Evolutionary conservation across 2,113 vertebrate genomes (phyloP).

Genomic region (Anhinga anhinga): DNA sequence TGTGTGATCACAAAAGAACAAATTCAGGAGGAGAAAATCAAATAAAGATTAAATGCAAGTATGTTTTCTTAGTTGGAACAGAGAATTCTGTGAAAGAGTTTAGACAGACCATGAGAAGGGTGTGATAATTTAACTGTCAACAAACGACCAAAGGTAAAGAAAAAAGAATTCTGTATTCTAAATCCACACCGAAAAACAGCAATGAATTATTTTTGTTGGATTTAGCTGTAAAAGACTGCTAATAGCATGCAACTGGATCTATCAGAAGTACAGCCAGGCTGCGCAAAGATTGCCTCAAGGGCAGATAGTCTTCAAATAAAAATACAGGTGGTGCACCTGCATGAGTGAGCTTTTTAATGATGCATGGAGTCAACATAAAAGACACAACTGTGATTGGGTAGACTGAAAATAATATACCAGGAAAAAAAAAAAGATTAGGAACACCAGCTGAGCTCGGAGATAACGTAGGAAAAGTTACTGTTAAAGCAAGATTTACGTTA

Average conservation of each 20-base stretch:
- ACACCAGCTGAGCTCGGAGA: slow-evolving; percentile 24
- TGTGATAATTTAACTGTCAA: too few relatives aligned
- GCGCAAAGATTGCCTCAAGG: background rate
- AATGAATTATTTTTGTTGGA: background rate
- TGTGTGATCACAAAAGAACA: background rate
- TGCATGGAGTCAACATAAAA: background rate
- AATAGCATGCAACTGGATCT: background rate
- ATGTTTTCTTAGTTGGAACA: background rate
- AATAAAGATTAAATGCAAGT: background rate
- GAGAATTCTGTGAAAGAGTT: background rate
- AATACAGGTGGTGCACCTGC: background rate
- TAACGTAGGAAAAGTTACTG: background rate
- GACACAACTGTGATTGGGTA: background rate
- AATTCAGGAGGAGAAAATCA: background rate
- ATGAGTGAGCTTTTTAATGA: background rate
- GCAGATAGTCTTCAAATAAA: background rate
- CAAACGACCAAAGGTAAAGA: background rate
- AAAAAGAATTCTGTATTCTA: background rate
- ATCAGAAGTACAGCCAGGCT: background rate
- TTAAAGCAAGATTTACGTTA: background rate
- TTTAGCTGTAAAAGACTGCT: background rate
- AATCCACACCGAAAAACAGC: background rate
- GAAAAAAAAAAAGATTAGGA: background rate
- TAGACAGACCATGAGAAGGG: background rate
- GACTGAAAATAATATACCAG: background rate